phyloP scores from a whole-genome alignment of 2,797 vertebrate species.

The Garrulus glandarius region DNA sequence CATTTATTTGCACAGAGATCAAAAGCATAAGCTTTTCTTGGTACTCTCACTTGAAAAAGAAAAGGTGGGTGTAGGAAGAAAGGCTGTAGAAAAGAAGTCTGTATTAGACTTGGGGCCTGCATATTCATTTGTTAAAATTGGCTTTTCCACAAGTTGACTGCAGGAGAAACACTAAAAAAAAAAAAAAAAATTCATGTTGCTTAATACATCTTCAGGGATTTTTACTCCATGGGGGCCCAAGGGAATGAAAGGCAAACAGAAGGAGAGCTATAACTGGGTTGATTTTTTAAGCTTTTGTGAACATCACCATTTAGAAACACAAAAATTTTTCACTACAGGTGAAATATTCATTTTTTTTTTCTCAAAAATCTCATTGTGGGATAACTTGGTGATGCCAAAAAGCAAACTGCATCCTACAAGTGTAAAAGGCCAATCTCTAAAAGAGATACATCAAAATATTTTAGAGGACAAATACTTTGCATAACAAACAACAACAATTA shows the following conservation, averaged over 20 bases:
- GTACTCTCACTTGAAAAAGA: slow-evolving; percentile 19
- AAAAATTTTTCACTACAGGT: not conserved
- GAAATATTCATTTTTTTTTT: not conserved
- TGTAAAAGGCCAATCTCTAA: not conserved
- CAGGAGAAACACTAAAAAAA: not conserved
- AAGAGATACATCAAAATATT: not conserved
- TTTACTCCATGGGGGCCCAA: not conserved
- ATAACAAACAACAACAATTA: not conserved
- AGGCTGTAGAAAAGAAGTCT: not conserved
- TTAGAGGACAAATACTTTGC: not conserved
- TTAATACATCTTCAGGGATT: not conserved
- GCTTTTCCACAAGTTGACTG: not conserved
- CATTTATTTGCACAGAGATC: slow-evolving; percentile 70
- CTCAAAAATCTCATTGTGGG: not conserved
- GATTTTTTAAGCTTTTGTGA: not conserved
- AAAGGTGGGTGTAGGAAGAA: slow-evolving; percentile 18
- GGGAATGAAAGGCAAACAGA: not conserved
- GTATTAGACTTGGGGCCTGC: not conserved
- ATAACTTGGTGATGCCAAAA: not conserved
- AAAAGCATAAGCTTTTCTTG: slow-evolving; percentile 54
- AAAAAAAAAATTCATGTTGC: not conserved
- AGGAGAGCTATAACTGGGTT: not conserved
- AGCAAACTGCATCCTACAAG: not conserved
- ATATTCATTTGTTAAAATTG: not conserved
- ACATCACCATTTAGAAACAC: not conserved